These are phyloP conservation scores for Ornithoptera priamus DNA, from an alignment of 2,888 invertebrate species.

Conservation along the genomic window DNA sequence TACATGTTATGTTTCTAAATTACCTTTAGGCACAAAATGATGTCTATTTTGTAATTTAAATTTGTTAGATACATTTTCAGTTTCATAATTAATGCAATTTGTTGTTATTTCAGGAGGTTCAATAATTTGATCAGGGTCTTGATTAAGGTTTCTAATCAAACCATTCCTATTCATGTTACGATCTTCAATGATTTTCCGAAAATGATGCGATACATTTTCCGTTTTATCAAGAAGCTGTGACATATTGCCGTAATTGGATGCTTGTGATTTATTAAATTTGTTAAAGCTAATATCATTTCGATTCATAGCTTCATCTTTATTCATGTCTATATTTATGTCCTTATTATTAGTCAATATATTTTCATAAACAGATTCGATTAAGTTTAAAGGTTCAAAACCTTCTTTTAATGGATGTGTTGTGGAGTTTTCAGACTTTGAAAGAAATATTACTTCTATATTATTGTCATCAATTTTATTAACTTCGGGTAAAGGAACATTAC, in stretches of 20 bases:
- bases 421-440: constrained; percentile 33
- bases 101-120: constrained; percentile 17
- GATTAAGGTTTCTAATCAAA: background rate
- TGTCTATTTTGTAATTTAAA: constrained; percentile 66
- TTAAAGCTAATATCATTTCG: background rate
- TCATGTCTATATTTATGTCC: constrained; percentile 5
- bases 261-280: background rate
- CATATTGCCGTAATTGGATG: background rate
- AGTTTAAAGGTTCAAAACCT: constrained; percentile 42
- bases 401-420: background rate
- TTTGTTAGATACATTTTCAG: constrained; percentile 37
- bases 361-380: constrained; percentile 47
- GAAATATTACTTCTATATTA: constrained; percentile 37
- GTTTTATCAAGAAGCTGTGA: background rate
- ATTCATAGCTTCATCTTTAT: background rate
- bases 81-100: constrained; percentile 29
- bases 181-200: background rate
- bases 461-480: constrained; percentile 18
- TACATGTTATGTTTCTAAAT: background rate
- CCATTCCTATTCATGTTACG: background rate
- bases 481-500: constrained; percentile 12
- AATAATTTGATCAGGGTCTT: background rate
- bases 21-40: constrained; percentile 81
- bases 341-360: constrained; percentile 26
- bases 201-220: constrained; percentile 18